Evolutionary conservation across 1,140 invertebrate species (phyloP).

Genomic region (Drosophila ercepeae): DNA sequence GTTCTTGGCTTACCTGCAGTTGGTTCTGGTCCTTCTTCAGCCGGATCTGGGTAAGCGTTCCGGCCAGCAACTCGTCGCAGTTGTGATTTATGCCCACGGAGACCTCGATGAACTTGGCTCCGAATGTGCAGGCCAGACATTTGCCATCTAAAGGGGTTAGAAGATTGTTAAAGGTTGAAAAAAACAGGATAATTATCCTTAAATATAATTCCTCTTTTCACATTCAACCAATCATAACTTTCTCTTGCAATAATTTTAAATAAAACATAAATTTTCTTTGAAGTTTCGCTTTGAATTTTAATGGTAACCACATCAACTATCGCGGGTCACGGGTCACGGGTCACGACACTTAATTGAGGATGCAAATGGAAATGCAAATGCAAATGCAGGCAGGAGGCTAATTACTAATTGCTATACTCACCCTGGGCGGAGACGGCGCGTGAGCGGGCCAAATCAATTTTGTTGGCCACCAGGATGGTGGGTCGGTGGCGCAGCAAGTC

Average conservation of each 20-base stretch:
- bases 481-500: conserved; percentile 90
- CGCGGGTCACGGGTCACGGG: background rate
- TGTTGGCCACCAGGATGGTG: conserved; percentile 96
- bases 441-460: conserved; percentile 96
- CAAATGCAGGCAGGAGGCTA: conserved; percentile 21
- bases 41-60: conserved; percentile 92
- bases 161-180: too few relatives aligned
- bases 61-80: conserved; percentile 93
- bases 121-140: conserved; percentile 92
- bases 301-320: background rate
- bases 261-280: background rate
- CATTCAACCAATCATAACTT: too few relatives aligned
- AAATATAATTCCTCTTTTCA: too few relatives aligned
- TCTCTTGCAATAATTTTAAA: background rate
- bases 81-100: conserved; percentile 96
- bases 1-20: conserved; percentile 81
- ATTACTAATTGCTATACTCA: conserved; percentile 83
- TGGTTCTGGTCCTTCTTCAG: conserved; percentile 89
- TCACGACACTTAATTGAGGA: conserved; percentile 40
- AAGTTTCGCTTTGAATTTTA: background rate
- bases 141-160: conserved; percentile 91
- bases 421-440: conserved; percentile 95
- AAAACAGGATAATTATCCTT: too few relatives aligned
- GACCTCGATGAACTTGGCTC: conserved; percentile 94
- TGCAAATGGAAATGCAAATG: conserved; percentile 34